These are phyloP conservation scores for Parnassius glacialis DNA, from an alignment of 2,888 invertebrate species.

Conservation along the genomic window DNA sequence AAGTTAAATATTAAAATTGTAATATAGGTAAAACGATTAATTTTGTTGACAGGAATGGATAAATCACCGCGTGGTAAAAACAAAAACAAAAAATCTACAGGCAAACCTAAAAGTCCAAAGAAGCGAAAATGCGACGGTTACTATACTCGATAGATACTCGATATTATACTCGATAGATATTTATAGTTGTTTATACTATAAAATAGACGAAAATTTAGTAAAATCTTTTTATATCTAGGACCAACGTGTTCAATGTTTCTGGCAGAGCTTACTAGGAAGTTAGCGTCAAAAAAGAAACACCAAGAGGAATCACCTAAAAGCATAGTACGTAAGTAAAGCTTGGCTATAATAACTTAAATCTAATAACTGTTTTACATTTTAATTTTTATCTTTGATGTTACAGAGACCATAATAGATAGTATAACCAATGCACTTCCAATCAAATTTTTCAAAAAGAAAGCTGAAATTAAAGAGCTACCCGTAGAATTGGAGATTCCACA, in stretches of 20 bases:
- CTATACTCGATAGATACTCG: background rate
- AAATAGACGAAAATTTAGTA: constrained; percentile 1
- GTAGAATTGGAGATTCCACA: constrained; percentile 57
- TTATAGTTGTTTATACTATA: background rate
- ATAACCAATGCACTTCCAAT: constrained; percentile 65
- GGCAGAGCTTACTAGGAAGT: constrained; percentile 59
- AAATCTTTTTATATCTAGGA: constrained; percentile 40
- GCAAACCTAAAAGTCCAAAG: constrained; percentile 58
- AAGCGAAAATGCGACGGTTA: constrained; percentile 65
- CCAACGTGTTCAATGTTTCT: constrained; percentile 71
- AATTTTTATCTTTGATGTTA: constrained; percentile 7
- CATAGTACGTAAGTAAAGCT: constrained; percentile 59
- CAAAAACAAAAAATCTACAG: constrained; percentile 58
- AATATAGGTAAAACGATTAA: background rate
- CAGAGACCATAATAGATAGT: constrained; percentile 66
- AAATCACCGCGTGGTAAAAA: constrained; percentile 52
- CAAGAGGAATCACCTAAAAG: constrained; percentile 53
- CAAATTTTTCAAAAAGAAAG: constrained; percentile 49
- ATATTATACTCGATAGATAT: background rate
- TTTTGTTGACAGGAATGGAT: constrained; percentile 53
- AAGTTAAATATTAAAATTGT: too few species aligned
- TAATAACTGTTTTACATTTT: background rate
- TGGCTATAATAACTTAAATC: background rate
- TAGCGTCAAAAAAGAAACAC: constrained; percentile 54
- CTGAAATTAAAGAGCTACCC: constrained; percentile 50